phyloP scores from a whole-genome alignment of 2,888 invertebrate species.

The Gymnocheta viridis region DNA sequence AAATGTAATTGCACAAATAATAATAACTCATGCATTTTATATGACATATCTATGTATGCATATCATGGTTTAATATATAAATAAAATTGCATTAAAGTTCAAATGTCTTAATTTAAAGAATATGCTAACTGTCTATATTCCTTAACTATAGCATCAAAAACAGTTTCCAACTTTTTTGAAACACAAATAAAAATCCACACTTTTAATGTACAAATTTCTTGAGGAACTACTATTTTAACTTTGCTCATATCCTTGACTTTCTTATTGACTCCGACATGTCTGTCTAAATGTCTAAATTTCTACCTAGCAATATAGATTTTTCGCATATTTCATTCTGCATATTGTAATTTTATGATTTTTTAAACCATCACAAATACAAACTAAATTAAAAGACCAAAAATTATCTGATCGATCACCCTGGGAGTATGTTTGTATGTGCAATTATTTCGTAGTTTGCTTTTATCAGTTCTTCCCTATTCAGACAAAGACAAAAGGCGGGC shows the following conservation, averaged over 20 bases:
- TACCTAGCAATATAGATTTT: background rate
- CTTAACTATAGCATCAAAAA: no score
- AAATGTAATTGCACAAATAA: no score
- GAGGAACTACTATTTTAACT: no score
- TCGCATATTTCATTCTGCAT: conserved; percentile 24
- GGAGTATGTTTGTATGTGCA: conserved; percentile 55
- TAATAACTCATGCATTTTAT: no score
- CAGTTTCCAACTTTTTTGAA: no score
- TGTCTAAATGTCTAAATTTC: conserved; percentile 18
- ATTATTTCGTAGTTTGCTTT: conserved; percentile 63
- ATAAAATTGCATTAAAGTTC: no score
- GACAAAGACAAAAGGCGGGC: conserved; percentile 42
- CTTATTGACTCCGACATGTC: conserved; percentile 55
- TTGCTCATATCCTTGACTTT: background rate
- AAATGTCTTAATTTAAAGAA: no score
- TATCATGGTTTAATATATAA: no score
- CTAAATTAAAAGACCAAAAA: conserved; percentile 10
- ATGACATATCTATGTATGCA: no score
- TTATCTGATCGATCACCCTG: conserved; percentile 61
- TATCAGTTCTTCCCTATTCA: conserved; percentile 28
- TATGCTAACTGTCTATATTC: no score
- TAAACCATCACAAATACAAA: conserved; percentile 22
- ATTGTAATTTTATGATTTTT: conserved; percentile 29
- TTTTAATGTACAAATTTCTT: no score
- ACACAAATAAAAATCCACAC: no score